These are phyloP conservation scores for Caenorhabditis inopinata DNA, from an alignment of 1,140 invertebrate genomes.

Conservation along the genomic window DNA sequence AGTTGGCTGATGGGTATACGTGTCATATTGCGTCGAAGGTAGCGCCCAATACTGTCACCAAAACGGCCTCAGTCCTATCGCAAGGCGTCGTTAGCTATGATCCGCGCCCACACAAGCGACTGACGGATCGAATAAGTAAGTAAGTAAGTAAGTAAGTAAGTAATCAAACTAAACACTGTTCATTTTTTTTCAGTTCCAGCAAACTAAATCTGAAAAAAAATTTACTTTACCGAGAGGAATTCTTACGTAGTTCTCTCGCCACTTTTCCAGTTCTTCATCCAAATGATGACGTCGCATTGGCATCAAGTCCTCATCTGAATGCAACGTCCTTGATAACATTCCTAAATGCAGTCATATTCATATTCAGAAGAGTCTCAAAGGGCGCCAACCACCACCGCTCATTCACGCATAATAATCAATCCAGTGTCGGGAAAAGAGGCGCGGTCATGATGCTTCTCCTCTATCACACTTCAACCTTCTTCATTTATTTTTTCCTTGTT, in stretches of 20 bases:
- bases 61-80: too few relatives aligned
- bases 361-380: neutral
- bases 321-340: constrained; percentile 28
- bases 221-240: neutral
- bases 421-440: constrained; percentile 24
- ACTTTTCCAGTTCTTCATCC: neutral
- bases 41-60: too few relatives aligned
- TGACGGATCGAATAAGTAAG: too few relatives aligned
- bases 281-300: neutral
- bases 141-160: too few relatives aligned
- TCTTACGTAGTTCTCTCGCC: neutral
- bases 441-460: constrained; percentile 3
- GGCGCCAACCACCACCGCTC: neutral
- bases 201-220: too few relatives aligned
- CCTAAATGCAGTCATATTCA: constrained; percentile 20
- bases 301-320: constrained; percentile 1
- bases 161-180: too few relatives aligned
- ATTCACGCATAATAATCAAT: constrained; percentile 34
- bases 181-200: too few relatives aligned
- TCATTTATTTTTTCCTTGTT: neutral
- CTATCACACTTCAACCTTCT: neutral
- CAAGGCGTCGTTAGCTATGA: too few relatives aligned
- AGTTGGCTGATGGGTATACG: too few relatives aligned
- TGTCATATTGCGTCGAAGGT: too few relatives aligned
- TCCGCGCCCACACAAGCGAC: too few relatives aligned